phyloP scores from a whole-genome alignment of 2,797 vertebrate species.

The Parotocinclus haroldoi region DNA sequence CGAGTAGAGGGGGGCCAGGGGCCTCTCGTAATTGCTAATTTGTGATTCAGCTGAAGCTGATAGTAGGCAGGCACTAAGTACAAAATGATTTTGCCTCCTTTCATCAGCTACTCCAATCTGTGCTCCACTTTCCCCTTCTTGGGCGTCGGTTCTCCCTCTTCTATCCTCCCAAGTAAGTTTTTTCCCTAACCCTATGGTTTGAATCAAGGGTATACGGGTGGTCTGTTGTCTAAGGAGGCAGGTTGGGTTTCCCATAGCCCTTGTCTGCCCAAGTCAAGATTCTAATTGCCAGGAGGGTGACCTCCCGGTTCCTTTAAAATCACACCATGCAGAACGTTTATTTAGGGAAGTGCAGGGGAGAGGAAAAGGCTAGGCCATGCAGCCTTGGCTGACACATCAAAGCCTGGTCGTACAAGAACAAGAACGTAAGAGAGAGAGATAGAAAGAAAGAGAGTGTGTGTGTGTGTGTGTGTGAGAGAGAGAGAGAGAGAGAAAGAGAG shows the following conservation, averaged over 20 bases:
- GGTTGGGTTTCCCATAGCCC: slow-evolving; percentile 41
- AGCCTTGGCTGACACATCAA: slow-evolving; percentile 46
- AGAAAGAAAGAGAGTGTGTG: background rate
- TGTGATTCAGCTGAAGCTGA: slow-evolving; percentile 55
- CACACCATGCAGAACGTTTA: slow-evolving; percentile 65
- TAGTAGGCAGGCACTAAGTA: slow-evolving; percentile 54
- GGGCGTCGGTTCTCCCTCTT: slow-evolving; percentile 14
- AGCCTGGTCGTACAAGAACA: slow-evolving; percentile 33
- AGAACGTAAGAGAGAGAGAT: slow-evolving; percentile 5
- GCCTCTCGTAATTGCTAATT: slow-evolving; percentile 66
- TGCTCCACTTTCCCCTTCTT: slow-evolving; percentile 6
- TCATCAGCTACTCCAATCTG: slow-evolving; percentile 46
- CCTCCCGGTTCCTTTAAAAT: slow-evolving; percentile 65
- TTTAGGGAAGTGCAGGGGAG: slow-evolving; percentile 60
- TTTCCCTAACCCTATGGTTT: slow-evolving; percentile 37
- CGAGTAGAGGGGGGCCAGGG: slow-evolving; percentile 35
- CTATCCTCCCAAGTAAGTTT: background rate
- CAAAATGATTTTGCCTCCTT: slow-evolving; percentile 56
- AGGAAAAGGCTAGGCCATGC: slow-evolving; percentile 45
- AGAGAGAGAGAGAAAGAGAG: too few relatives aligned
- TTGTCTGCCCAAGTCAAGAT: slow-evolving; percentile 52
- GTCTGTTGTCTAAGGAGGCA: slow-evolving; percentile 49
- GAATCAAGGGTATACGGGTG: slow-evolving; percentile 57
- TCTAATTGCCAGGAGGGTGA: slow-evolving; percentile 61
- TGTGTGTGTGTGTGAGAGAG: too few relatives aligned